These are phyloP conservation scores for Bombus terrestris DNA, from an alignment of 1,140 invertebrate species.

Conservation along the genomic window DNA sequence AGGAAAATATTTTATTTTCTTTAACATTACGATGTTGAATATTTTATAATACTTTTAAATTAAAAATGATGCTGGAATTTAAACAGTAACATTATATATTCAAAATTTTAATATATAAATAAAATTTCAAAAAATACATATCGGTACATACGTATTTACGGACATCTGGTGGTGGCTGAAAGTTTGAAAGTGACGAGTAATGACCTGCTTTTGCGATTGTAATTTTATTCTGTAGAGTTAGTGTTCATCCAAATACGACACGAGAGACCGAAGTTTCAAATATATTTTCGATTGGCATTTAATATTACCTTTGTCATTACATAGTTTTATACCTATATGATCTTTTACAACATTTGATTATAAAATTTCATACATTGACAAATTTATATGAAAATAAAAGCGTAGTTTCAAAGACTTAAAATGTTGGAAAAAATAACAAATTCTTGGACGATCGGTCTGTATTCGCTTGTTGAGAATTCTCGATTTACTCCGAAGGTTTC, in stretches of 20 bases:
- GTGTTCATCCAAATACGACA: neutral
- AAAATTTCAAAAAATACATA: neutral
- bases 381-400: neutral
- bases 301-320: neutral
- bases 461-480: slow-evolving; percentile 55
- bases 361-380: neutral
- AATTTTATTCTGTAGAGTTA: neutral
- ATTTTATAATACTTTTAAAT: neutral
- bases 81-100: too few species aligned
- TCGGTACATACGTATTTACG: neutral
- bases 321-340: neutral
- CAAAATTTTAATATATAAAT: too few species aligned
- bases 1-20: neutral
- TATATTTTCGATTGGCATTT: neutral
- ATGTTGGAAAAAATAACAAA: slow-evolving; percentile 54
- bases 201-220: too few species aligned
- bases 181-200: too few species aligned
- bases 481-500: slow-evolving; percentile 46
- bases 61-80: too few species aligned
- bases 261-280: too few species aligned
- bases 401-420: neutral
- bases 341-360: neutral
- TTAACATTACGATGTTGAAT: neutral
- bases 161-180: neutral
- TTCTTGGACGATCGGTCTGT: slow-evolving; percentile 48